Evolutionary conservation across 35 echinoderm and acorn worm genomes (phyloP).

Genomic region (Hemicentrotus pulcherrimus): DNA sequence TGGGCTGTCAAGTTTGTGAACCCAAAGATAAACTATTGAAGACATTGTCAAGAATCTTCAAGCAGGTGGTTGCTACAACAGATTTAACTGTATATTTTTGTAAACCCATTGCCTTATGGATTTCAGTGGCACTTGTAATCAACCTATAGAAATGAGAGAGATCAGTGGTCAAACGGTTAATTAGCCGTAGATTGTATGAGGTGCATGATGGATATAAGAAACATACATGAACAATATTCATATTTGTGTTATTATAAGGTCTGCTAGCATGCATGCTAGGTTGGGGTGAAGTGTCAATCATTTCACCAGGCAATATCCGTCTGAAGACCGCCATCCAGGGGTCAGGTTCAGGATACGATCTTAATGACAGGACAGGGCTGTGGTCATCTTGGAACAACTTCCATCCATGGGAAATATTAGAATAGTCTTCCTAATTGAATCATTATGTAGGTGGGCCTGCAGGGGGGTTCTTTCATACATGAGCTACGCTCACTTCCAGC

Average conservation of each 20-base stretch:
- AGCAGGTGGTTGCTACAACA: too few relatives aligned
- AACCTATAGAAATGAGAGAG: too few relatives aligned
- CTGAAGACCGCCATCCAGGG: neutral
- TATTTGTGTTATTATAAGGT: neutral
- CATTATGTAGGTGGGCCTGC: neutral
- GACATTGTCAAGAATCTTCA: too few relatives aligned
- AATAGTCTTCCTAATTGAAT: slow-evolving; percentile 13
- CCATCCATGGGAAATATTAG: neutral
- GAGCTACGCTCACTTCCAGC: neutral
- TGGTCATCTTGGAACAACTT: neutral
- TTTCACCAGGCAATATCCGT: neutral
- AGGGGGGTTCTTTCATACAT: neutral
- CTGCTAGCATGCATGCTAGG: neutral
- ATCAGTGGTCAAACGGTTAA: too few relatives aligned
- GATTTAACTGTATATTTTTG: too few relatives aligned
- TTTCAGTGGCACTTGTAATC: too few relatives aligned
- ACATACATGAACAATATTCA: neutral
- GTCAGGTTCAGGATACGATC: neutral
- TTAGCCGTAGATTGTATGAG: too few relatives aligned
- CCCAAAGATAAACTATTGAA: too few relatives aligned
- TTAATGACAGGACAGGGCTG: slow-evolving; percentile 1
- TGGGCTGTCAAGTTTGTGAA: too few relatives aligned
- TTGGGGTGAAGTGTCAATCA: neutral
- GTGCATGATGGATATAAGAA: neutral
- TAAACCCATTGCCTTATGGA: too few relatives aligned